Evolutionary conservation across 2,888 invertebrate species (phyloP).

Genomic region (Rhimphoctona megacephalus): DNA sequence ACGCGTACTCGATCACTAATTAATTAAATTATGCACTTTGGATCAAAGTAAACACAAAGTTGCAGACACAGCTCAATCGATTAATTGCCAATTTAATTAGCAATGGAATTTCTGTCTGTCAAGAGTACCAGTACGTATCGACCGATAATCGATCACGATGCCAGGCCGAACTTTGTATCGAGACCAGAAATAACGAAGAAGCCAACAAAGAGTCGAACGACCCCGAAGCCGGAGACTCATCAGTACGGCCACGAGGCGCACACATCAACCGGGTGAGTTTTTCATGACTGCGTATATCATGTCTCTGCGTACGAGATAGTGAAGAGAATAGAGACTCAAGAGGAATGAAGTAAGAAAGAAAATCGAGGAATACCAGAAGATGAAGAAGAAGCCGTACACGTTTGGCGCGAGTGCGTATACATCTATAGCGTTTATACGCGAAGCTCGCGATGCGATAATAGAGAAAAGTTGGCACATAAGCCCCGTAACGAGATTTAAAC

Average conservation of each 20-base stretch:
- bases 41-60: not conserved
- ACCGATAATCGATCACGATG: constrained; percentile 73
- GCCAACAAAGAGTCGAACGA: constrained; percentile 77
- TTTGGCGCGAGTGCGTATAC: not conserved
- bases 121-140: constrained; percentile 73
- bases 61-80: not conserved
- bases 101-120: constrained; percentile 30
- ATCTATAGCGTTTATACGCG: not conserved
- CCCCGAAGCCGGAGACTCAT: constrained; percentile 76
- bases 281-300: not conserved
- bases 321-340: not conserved
- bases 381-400: constrained; percentile 11
- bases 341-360: not conserved
- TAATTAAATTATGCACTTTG: not conserved
- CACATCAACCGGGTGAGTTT: constrained; percentile 78
- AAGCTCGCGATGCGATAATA: constrained; percentile 46
- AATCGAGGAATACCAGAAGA: not conserved
- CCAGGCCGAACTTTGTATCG: constrained; percentile 79
- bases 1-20: not conserved
- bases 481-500: constrained; percentile 34
- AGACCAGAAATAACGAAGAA: constrained; percentile 74
- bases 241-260: constrained; percentile 70
- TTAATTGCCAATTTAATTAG: constrained; percentile 14
- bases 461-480: constrained; percentile 34
- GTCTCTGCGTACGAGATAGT: not conserved